Base-by-base conservation (phyloP, 2,888 invertebrate species). In the Folsomia candida region DNA sequence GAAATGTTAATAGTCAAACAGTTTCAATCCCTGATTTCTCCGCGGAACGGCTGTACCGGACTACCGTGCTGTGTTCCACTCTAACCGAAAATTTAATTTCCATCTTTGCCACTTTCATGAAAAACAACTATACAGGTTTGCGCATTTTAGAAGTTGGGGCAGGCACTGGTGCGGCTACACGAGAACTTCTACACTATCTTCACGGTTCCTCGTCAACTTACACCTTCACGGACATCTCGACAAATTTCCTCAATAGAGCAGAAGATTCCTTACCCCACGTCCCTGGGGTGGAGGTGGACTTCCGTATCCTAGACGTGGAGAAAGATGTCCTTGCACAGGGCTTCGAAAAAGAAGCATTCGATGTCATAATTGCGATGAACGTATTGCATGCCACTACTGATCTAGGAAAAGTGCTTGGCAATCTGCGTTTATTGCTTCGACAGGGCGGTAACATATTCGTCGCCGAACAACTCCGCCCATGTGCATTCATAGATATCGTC, bases 181-280 rank as follows among this genome's bases (percentile, higher is more conserved):
- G 28, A 1, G 11, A 37, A 1, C 51, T 59, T 14, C 26, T 72
- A 20, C 62, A 69, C 9, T 37, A 63, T 1, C 20, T 67, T n/a
- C 24, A 37, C 0, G 37, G 37, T 14, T 14, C 6, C 4, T 9
- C 6, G 4, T 69, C 29, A 20, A 26, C 61, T 18, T 72, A 69
- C 69, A 69, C 69, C 0, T 72, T 59, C 59, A 69, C 72, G 2
- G 72, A 72, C 26, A 62, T 72, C 18, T 72, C 72, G 0, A 9
- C 67, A 2, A 57, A 29, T 0, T 65, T 72, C 26, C 57, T 72
- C 18, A 27, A 62, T 11, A 4, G 14, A 9, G 69, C 72, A 18
- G 58, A 69, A 51, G n/a, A n/a, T n/a, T n/a, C n/a, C n/a, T n/a
- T n/a, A n/a, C n/a, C n/a, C n/a, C n/a, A n/a, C 6, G 6, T 20